Conservation (phyloP, 2,797 vertebrate species). For the Fundulus diaphanus region DNA sequence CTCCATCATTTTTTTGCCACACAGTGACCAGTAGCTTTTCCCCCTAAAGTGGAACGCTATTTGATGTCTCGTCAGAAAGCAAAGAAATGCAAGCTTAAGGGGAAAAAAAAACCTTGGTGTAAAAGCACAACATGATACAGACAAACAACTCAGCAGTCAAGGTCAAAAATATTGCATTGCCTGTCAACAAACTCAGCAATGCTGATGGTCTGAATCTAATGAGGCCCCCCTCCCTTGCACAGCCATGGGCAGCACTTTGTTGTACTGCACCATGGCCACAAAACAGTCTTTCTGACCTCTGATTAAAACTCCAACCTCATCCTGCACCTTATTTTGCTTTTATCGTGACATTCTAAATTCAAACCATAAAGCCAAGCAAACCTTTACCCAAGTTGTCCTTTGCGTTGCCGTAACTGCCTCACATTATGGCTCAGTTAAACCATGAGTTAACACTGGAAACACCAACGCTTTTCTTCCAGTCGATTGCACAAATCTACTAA, state of each 20-base stretch:
- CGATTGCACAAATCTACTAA: background rate
- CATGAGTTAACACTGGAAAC: background rate
- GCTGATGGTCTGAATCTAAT: constrained; percentile 72
- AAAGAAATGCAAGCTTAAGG: constrained; percentile 59
- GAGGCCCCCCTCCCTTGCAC: constrained; percentile 48
- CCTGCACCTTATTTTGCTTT: background rate
- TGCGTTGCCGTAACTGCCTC: background rate
- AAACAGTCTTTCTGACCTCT: constrained; percentile 66
- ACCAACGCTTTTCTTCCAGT: background rate
- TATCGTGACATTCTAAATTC: background rate
- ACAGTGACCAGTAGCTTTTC: constrained; percentile 8
- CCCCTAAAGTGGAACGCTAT: constrained; percentile 40
- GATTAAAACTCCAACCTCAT: constrained; percentile 1
- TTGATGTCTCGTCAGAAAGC: constrained; percentile 51
- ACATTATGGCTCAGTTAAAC: background rate
- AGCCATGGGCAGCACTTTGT: constrained; percentile 55
- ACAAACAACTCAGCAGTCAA: constrained; percentile 59
- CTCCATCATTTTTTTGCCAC: constrained; percentile 14
- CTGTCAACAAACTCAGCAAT: constrained; percentile 66
- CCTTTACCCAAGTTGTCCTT: background rate
- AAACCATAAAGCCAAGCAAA: background rate
- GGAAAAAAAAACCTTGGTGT: constrained; percentile 41
- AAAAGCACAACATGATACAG: constrained; percentile 73
- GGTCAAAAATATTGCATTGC: constrained; percentile 78
- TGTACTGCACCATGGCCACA: constrained; percentile 42